Conservation (phyloP, 92 coral and sea anemone species). For the Metridium senile region DNA sequence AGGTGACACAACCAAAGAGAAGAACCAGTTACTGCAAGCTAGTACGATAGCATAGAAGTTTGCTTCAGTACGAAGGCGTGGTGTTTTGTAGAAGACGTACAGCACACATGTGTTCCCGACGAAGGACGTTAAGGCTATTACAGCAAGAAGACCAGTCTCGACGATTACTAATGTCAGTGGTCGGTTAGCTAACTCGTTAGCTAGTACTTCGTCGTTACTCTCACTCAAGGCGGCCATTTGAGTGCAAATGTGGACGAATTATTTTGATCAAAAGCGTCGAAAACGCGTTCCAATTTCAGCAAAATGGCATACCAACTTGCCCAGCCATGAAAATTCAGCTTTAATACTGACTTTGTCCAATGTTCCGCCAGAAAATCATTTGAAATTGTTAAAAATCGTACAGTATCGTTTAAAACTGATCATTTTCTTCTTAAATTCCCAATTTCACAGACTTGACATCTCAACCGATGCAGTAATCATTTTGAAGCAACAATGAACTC, state of each 20-base stretch:
- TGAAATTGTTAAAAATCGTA: too few species aligned
- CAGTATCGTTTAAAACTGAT: too few species aligned
- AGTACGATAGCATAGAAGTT: conserved; percentile 17
- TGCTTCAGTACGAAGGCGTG: conserved; percentile 24
- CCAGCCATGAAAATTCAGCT: too few species aligned
- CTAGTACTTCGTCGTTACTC: not conserved
- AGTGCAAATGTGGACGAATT: not conserved
- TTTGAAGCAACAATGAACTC: too few species aligned
- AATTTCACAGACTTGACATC: too few species aligned
- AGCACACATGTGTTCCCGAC: conserved; percentile 25
- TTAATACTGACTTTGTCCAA: too few species aligned
- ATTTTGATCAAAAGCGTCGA: too few species aligned
- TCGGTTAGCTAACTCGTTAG: conserved; percentile 13
- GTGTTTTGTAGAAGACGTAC: conserved; percentile 19
- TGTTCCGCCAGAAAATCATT: too few species aligned
- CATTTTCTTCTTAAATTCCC: too few species aligned
- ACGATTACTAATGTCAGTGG: not conserved
- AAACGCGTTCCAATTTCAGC: too few species aligned
- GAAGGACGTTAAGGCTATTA: conserved; percentile 1
- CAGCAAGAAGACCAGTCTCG: conserved; percentile 14
- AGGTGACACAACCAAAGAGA: conserved; percentile 10
- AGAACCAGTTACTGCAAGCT: conserved; percentile 6
- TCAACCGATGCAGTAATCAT: too few species aligned
- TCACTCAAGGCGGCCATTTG: not conserved
- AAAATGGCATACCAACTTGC: too few species aligned